Evolutionary conservation across 2,113 vertebrate genomes (phyloP).

Genomic region (Tichodroma muraria): DNA sequence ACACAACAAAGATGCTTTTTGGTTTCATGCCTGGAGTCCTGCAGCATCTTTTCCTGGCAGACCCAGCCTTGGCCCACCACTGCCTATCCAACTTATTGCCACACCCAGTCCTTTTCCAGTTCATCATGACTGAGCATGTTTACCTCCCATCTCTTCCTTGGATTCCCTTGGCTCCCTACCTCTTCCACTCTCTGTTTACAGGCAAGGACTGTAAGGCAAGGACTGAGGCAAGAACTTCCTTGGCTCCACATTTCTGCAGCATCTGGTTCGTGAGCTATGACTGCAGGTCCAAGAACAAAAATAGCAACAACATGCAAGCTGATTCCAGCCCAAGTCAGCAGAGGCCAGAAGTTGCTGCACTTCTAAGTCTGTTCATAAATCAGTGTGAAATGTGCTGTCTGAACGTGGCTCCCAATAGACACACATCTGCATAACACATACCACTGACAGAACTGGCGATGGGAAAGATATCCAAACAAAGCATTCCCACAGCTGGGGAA

Average conservation of each 20-base stretch:
- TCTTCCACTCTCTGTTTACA: background rate
- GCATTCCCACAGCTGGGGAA: slow-evolving; percentile 18
- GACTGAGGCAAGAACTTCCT: background rate
- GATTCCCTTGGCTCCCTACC: background rate
- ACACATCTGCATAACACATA: slow-evolving; percentile 48
- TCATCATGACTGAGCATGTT: background rate
- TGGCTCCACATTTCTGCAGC: background rate
- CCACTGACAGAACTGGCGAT: background rate
- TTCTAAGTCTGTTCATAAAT: slow-evolving; percentile 43
- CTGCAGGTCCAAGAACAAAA: slow-evolving; percentile 9
- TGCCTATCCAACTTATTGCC: background rate
- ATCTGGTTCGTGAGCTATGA: background rate
- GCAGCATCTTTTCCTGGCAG: background rate
- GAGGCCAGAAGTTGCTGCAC: background rate
- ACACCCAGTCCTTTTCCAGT: background rate
- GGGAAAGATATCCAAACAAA: slow-evolving; percentile 28
- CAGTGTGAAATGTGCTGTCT: slow-evolving; percentile 37
- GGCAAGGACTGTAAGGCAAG: background rate
- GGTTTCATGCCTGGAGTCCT: background rate
- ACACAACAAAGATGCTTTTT: background rate
- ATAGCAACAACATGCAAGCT: background rate
- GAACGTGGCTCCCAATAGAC: slow-evolving; percentile 18
- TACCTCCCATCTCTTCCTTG: background rate
- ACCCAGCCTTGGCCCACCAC: background rate
- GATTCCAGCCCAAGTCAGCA: background rate